Evolutionary conservation across 2,797 vertebrate species (phyloP).

Genomic region (Fistularia commersonii): DNA sequence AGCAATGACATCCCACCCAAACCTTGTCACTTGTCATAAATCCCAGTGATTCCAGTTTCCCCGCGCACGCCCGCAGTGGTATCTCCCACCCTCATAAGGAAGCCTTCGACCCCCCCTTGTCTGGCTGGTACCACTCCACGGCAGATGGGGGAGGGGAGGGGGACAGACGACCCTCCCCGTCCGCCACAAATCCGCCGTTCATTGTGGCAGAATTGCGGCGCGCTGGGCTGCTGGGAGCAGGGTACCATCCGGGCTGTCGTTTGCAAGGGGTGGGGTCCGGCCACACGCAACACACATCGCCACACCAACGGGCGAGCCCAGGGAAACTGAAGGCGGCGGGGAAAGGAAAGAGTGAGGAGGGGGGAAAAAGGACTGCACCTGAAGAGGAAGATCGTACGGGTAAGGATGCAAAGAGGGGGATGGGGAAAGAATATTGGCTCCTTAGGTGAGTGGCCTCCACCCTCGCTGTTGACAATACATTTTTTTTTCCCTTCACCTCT

Average conservation of each 20-base stretch:
- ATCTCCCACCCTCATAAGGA: constrained; percentile 53
- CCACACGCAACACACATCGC: constrained; percentile 45
- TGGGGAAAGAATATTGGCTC: constrained; percentile 42
- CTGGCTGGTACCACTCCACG: constrained; percentile 73
- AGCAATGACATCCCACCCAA: constrained; percentile 10
- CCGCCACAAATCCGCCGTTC: constrained; percentile 64
- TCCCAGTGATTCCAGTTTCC: constrained; percentile 23
- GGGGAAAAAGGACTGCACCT: constrained; percentile 74
- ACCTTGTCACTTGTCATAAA: too few species aligned
- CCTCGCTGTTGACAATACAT: constrained; percentile 54
- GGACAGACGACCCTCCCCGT: constrained; percentile 49
- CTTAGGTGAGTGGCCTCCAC: constrained; percentile 61
- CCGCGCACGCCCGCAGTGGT: constrained; percentile 53
- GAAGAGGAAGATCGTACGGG: constrained; percentile 78
- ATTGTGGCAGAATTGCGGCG: constrained; percentile 78
- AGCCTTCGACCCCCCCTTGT: constrained; percentile 40
- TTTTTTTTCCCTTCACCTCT: constrained; percentile 19
- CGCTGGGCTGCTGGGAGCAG: constrained; percentile 74
- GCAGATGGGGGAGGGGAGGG: constrained; percentile 66
- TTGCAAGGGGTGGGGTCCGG: constrained; percentile 81
- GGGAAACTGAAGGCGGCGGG: constrained; percentile 39
- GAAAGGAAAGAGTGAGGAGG: constrained; percentile 60
- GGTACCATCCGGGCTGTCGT: constrained; percentile 75
- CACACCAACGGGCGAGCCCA: constrained; percentile 56
- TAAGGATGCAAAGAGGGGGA: constrained; percentile 64